Percentiles rank a stretch among this genome's conserved stretches.
phyloP scores from a whole-genome alignment of 1,140 invertebrate genomes.

The Holcopasites calliopsidis region DNA sequence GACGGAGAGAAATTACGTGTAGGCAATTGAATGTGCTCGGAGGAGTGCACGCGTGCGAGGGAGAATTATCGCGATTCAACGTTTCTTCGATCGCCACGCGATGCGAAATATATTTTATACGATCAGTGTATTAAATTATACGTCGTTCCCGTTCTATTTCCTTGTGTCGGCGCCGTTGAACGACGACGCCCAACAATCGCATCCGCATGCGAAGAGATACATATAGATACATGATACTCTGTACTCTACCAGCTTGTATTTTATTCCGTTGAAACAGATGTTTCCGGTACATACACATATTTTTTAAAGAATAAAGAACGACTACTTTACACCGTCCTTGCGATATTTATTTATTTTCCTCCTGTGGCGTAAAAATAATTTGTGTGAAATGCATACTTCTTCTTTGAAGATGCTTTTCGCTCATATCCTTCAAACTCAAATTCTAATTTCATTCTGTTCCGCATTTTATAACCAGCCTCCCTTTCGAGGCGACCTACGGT shows the following conservation, averaged over 20 bases:
- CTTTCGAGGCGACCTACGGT: constrained; percentile 49
- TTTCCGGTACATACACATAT: constrained; percentile 27
- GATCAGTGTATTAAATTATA: constrained; percentile 28
- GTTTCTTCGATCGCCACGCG: not conserved
- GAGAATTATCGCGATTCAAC: not conserved
- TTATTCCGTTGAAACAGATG: constrained; percentile 27
- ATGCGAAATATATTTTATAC: constrained; percentile 24
- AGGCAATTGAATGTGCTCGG: not conserved
- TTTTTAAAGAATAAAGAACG: constrained; percentile 37
- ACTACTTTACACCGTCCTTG: constrained; percentile 8
- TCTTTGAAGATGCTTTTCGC: not conserved
- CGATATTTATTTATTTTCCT: not conserved
- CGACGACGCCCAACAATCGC: not conserved
- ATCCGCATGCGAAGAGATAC: constrained; percentile 18
- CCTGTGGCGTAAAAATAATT: not conserved
- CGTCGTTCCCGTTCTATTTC: constrained; percentile 20
- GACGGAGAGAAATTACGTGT: not conserved
- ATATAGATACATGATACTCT: constrained; percentile 38
- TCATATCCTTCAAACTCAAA: not conserved
- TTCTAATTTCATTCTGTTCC: not conserved
- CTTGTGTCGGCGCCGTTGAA: not conserved
- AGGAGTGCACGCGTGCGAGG: too few species aligned
- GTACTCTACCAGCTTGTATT: constrained; percentile 27
- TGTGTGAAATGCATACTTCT: not conserved
- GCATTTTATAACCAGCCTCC: constrained; percentile 58